Conservation (phyloP, 2,113 vertebrate genomes). For the Excalfactoria chinensis region DNA sequence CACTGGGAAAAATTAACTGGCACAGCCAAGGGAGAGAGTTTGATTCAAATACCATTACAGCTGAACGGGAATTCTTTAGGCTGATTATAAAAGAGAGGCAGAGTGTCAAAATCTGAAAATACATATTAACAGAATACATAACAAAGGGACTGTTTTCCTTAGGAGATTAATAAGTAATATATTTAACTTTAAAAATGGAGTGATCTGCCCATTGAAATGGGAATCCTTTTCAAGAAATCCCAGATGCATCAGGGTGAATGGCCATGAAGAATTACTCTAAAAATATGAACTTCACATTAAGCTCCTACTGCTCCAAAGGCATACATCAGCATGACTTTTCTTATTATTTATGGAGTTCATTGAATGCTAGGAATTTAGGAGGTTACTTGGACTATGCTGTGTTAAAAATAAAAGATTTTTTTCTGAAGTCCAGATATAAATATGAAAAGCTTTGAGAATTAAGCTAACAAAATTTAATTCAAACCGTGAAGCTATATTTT, state of each 20-base stretch:
- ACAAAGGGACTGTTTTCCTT: constrained; percentile 28
- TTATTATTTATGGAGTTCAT: neutral
- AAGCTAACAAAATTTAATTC: neutral
- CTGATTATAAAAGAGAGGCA: constrained; percentile 15
- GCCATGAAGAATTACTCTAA: neutral
- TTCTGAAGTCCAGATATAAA: neutral
- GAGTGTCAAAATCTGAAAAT: constrained; percentile 28
- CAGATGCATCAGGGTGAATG: neutral
- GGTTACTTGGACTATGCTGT: neutral
- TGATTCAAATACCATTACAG: constrained; percentile 44
- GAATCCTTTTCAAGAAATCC: neutral
- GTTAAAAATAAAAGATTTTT: neutral
- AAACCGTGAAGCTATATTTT: neutral
- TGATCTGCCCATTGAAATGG: neutral
- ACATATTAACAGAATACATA: constrained; percentile 53
- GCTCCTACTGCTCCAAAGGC: neutral
- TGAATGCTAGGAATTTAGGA: neutral
- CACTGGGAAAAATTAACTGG: constrained; percentile 52
- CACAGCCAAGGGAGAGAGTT: neutral
- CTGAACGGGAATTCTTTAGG: constrained; percentile 22
- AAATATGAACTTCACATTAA: constrained; percentile 39
- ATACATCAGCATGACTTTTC: neutral
- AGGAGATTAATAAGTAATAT: constrained; percentile 16
- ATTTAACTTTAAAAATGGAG: constrained; percentile 18
- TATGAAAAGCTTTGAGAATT: neutral